Percentiles rank a stretch among this genome's conserved stretches.
phyloP scores from a whole-genome alignment of 2,888 invertebrate genomes.

The Theodoxus fluviatilis region DNA sequence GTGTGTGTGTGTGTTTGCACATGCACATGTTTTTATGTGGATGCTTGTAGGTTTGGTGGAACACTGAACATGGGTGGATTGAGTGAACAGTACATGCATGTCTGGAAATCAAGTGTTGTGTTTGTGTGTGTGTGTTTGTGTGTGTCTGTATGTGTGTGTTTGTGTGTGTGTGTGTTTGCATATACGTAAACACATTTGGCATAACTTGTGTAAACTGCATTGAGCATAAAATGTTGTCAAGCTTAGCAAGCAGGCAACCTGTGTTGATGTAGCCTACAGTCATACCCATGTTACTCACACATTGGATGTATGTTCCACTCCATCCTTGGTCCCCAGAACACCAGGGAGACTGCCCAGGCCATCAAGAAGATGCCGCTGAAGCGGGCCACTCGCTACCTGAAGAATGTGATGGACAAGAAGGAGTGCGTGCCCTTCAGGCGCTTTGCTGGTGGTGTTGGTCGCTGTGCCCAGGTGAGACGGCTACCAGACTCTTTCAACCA shows the following conservation, averaged over 20 bases:
- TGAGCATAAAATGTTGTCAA: neutral
- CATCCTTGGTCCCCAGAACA: constrained; percentile 73
- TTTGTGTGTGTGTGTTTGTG: too few relatives aligned
- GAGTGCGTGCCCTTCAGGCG: constrained; percentile 97
- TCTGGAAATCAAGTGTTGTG: too few relatives aligned
- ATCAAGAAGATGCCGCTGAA: constrained; percentile 93
- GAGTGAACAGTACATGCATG: too few relatives aligned
- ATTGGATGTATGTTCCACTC: neutral
- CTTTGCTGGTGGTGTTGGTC: constrained; percentile 95
- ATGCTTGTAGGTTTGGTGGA: too few relatives aligned
- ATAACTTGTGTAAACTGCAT: neutral
- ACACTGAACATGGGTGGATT: too few relatives aligned
- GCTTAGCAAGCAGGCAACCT: neutral
- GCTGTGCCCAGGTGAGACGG: constrained; percentile 84
- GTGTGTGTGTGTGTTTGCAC: neutral
- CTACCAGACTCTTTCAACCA: neutral
- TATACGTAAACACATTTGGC: neutral
- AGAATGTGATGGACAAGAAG: constrained; percentile 93
- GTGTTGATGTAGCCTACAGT: too few relatives aligned
- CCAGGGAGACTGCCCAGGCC: constrained; percentile 96
- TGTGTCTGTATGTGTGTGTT: too few relatives aligned
- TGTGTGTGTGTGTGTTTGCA: neutral
- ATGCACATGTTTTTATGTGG: neutral
- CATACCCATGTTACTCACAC: too few relatives aligned
- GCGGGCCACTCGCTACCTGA: constrained; percentile 91